Conservation (phyloP, 2,888 invertebrate species). For the Eristalis intricaria region DNA sequence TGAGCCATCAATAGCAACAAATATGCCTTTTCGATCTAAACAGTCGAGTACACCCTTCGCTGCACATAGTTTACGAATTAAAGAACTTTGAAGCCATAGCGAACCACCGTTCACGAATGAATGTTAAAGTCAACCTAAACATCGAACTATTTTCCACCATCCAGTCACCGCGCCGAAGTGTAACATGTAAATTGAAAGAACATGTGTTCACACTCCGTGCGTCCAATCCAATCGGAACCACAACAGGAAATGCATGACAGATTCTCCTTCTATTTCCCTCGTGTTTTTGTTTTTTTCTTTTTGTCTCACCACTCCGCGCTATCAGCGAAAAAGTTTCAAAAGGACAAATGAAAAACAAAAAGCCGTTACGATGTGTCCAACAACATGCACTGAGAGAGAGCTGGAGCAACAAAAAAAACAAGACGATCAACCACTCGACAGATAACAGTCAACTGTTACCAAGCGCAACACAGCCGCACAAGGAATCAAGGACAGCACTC, state of each 20-base stretch:
- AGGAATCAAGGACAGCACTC: slow-evolving; percentile 6
- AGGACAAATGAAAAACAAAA: slow-evolving; percentile 28
- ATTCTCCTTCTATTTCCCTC: slow-evolving; percentile 9
- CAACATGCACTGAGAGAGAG: not conserved
- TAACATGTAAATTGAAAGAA: slow-evolving; percentile 25
- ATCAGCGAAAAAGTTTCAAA: slow-evolving; percentile 62
- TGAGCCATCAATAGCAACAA: too few relatives aligned
- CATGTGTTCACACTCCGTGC: slow-evolving; percentile 42
- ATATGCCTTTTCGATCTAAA: too few relatives aligned
- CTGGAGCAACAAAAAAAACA: not conserved
- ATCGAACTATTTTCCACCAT: not conserved
- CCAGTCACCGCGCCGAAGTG: not conserved
- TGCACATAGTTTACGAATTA: too few relatives aligned
- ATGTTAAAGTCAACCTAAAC: not conserved
- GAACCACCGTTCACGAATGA: too few relatives aligned
- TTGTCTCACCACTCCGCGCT: slow-evolving; percentile 37
- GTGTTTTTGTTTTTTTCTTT: not conserved
- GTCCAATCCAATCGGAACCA: slow-evolving; percentile 32
- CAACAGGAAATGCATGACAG: slow-evolving; percentile 52
- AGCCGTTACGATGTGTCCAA: not conserved
- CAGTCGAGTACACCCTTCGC: too few relatives aligned
- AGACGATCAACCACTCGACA: slow-evolving; percentile 6
- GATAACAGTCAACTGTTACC: slow-evolving; percentile 62
- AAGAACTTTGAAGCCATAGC: too few relatives aligned
- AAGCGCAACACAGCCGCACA: slow-evolving; percentile 8